Evolutionary conservation across 1,140 invertebrate genomes (phyloP), one percentile per base, ranked within the genome.

Genomic region (Penaeus vannamei): DNA sequence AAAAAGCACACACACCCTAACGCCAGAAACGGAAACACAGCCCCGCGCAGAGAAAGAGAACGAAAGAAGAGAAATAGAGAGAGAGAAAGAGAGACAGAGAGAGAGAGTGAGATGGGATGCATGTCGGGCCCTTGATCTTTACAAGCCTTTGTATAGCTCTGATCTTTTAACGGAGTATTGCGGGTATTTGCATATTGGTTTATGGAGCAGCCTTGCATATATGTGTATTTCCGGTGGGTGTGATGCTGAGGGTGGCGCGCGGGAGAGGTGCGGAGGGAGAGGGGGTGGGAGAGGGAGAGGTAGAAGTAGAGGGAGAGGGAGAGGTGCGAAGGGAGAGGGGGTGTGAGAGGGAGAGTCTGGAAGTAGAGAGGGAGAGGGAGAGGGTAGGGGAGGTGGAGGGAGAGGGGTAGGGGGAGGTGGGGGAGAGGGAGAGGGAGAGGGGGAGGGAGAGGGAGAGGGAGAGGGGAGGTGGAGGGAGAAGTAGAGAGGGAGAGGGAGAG

Each of bases 91-190:
- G 42, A n/a, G 29, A 77, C 1, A 7, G 80, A 82, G 22, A 26
- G n/a, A 23, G 53, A 46, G 46, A 82, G 46, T 23, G 46, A 82
- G 77, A 79, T 79, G 79, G 32, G 19, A 36, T 46, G 76, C 76
- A 79, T 79, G 76, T 42, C 76, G 20, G 0, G 32, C 36, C 76
- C 76, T 79, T 79, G 76, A 64, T 84, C 61, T 69, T 23, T 8
- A 42, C 23, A 32, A 61, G 26, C n/a, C 59, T 46, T 36, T 62
- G 32, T 53, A 29, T 22, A 59, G 69, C 69, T 46, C 46, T 53
- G 69, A 85, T 85, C 69, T 77, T 85, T 85, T 60, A 85, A 85
- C 84, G 77, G 69, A 85, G 61, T 85, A 77, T 85, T 61, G 84
- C 84, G 69, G 53, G 26, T 76, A 85, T 85, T 85, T 76, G 77